These are phyloP conservation scores for Trissolcus basalis DNA, from an alignment of 1,140 invertebrate genomes.

Conservation along the genomic window DNA sequence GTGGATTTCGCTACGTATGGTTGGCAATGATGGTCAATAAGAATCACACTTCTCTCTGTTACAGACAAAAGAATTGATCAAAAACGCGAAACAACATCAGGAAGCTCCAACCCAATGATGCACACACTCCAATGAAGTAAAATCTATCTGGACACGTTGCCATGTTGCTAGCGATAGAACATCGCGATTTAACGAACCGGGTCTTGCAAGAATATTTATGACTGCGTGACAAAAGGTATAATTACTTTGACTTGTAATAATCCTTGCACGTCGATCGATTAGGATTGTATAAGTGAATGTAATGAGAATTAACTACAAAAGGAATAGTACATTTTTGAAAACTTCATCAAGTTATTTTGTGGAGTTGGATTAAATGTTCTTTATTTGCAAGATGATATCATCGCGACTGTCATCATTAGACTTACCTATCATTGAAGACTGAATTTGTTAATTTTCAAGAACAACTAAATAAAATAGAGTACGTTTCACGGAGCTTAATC, in stretches of 20 bases:
- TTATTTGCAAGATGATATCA: conserved; percentile 30
- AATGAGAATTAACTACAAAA: conserved; percentile 10
- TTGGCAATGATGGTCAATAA: conserved; percentile 64
- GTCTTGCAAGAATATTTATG: conserved; percentile 56
- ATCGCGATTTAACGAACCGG: conserved; percentile 51
- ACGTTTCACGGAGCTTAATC: conserved; percentile 40
- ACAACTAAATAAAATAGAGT: conserved; percentile 37
- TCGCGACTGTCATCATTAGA: conserved; percentile 8
- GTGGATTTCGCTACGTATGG: conserved; percentile 58
- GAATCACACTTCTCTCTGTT: conserved; percentile 38
- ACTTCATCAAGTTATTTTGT: not conserved
- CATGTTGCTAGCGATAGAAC: conserved; percentile 46
- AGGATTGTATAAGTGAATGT: conserved; percentile 45
- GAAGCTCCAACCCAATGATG: conserved; percentile 28
- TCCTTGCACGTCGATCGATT: conserved; percentile 47
- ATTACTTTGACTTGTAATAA: conserved; percentile 55
- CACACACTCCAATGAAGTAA: conserved; percentile 54
- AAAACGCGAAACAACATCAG: conserved; percentile 45
- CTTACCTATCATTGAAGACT: too few species aligned
- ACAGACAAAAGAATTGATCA: conserved; percentile 54
- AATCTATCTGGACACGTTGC: conserved; percentile 52
- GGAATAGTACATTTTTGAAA: not conserved
- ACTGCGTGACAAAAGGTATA: conserved; percentile 58
- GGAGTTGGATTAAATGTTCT: too few species aligned
- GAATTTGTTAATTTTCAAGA: conserved; percentile 48